Base-by-base conservation (phyloP, 1,140 invertebrate genomes). In the Drosophila pseudoobscura region DNA sequence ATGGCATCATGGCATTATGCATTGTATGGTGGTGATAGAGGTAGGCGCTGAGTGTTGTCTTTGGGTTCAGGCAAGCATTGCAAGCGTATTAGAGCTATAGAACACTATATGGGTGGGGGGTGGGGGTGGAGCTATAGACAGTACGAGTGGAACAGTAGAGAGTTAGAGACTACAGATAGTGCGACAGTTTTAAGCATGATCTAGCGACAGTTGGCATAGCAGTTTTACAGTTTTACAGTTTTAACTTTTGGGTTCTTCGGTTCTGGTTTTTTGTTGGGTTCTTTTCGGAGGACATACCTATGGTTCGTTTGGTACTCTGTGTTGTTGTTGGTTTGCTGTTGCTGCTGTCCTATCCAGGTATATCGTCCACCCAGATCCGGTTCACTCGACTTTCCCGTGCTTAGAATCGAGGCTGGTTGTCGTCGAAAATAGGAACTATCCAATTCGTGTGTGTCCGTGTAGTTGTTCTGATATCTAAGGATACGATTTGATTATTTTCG, bases 361-460 rank as follows among this genome's bases (percentile, higher is more conserved):
- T 84, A 89, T 7, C 89, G 85, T 4, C 65, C 82, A 26, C 72
- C 64, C 55, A 70, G 50, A 52, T 91, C 79, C 24, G 76, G 47
- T 7, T 88, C 87, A 41, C 45, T 64, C 7, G 84, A 75, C 17
- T 88, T 89, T 6, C 87, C 87, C 31, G 83, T 91, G 63, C 89
- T 91, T 54, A 91, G 94, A 78, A 96, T 94, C 20, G 95, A 95
- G 63, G 94, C 95, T 45, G 95, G 95, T 80, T 96, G 93, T 45
- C 96, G 93, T 46, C 95, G 93, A 90, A 96, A 96, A 93, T 96
- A 96, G 73, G 95, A 95, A 92, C 93, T 95, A 79, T 95, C 94
- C 91, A 95, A 93, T 49, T 96, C 95, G 77, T 95, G 47, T 29
- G 84, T 84, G 71, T 89, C 83, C 56, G 78, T 88, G 7, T 77